Evolutionary conservation across 2,888 invertebrate genomes (phyloP).

Genomic region (Anaspis maculata): DNA sequence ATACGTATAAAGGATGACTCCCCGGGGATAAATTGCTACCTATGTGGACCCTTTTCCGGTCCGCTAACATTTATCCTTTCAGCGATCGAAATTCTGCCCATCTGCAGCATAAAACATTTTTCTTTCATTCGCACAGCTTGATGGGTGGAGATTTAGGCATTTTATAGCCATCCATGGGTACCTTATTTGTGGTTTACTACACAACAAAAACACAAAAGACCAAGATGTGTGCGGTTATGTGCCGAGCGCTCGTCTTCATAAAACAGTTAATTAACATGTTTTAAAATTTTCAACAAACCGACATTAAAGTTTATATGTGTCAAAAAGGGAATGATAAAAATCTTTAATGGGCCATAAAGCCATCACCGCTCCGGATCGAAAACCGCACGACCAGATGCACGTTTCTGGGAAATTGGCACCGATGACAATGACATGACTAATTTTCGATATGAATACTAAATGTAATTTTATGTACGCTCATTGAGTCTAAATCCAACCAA

Average conservation of each 20-base stretch:
- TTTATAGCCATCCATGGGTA: too few species aligned
- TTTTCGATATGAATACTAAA: too few species aligned
- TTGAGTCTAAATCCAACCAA: too few species aligned
- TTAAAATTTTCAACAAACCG: neutral
- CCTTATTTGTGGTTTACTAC: too few species aligned
- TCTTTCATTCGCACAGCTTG: neutral
- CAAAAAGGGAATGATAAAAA: conserved; percentile 20
- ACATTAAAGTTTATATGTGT: conserved; percentile 9
- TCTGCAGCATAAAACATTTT: neutral
- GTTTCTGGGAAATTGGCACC: too few species aligned
- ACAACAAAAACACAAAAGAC: neutral
- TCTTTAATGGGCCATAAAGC: conserved; percentile 18
- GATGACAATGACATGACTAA: too few species aligned
- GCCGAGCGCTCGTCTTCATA: neutral
- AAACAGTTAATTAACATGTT: neutral
- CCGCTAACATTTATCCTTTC: neutral
- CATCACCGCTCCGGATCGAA: conserved; percentile 8
- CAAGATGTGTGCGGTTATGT: neutral
- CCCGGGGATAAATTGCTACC: neutral
- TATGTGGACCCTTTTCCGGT: neutral
- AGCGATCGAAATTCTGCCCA: neutral
- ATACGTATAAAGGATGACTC: neutral
- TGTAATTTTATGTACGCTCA: too few species aligned
- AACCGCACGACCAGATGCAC: neutral
- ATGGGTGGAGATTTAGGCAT: too few species aligned